These are phyloP conservation scores for Lordiphosa collinella DNA, from an alignment of 1,140 invertebrate genomes.

Conservation along the genomic window DNA sequence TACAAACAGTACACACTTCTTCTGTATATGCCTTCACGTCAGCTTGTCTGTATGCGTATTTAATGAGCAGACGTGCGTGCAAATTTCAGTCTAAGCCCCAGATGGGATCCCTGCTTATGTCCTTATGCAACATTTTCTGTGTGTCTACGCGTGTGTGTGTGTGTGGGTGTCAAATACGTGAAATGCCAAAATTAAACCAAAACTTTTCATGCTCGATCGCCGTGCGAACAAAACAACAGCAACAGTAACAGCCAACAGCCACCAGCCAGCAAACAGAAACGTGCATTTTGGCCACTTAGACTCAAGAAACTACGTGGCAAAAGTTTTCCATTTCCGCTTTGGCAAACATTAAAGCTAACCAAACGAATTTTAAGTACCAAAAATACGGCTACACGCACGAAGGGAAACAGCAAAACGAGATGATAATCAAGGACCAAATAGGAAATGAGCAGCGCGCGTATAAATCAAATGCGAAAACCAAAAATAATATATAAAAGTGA, in stretches of 20 bases:
- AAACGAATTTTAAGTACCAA: constrained; percentile 58
- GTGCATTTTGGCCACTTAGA: constrained; percentile 71
- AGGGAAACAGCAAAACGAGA: constrained; percentile 20
- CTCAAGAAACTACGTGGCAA: constrained; percentile 59
- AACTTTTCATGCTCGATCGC: constrained; percentile 77
- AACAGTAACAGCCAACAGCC: constrained; percentile 3
- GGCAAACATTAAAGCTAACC: constrained; percentile 75
- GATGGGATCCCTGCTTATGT: constrained; percentile 50
- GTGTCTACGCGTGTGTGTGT: constrained; percentile 21
- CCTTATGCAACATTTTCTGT: constrained; percentile 29
- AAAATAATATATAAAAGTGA: no score
- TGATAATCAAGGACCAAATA: constrained; percentile 59
- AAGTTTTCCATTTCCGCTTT: constrained; percentile 76
- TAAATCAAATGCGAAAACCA: constrained; percentile 62
- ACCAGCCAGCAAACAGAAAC: constrained; percentile 29
- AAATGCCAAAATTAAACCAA: constrained; percentile 73
- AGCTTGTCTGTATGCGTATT: constrained; percentile 67
- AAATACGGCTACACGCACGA: constrained; percentile 31
- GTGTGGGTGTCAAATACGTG: constrained; percentile 38
- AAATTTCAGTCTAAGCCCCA: constrained; percentile 50
- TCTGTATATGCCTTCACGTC: constrained; percentile 34
- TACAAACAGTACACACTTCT: not conserved
- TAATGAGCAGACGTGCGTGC: constrained; percentile 76
- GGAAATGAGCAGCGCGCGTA: constrained; percentile 60
- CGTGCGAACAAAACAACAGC: constrained; percentile 36